Base-by-base conservation (phyloP, 2,113 vertebrate genomes). In the Oreotrochilus melanogaster region DNA sequence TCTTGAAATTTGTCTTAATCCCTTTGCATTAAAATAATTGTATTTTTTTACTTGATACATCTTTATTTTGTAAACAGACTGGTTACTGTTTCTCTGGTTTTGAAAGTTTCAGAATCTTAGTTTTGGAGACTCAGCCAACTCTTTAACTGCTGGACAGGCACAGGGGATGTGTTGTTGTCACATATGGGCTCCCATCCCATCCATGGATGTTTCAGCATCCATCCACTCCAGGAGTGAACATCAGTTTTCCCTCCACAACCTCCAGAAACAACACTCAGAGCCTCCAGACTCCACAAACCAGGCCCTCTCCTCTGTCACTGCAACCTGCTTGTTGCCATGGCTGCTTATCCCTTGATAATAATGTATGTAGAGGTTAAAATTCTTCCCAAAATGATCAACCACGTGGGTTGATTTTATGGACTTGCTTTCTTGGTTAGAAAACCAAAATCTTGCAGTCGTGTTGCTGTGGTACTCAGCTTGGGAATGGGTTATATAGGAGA, bases 91-190 rank as follows among this genome's bases (percentile, higher is more conserved):
- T 48, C 56, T 61, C 35, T 73, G 62, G 37, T 50, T 96, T 93
- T 93, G 93, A 27, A 88, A 57, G 30, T 27, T 67, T 11, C 8
- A 45, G 13, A 7, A 4, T 8, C 17, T 30, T 10, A 5, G 14
- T 58, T 17, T 11, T 31, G 51, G 76, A 80, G 28, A 9, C 18
- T 53, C 18, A 14, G 48, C 43, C 33, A 3, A 18, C 5, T 5
- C 0, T 9, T 24, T n/a, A 48, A 33, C 17, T 37, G 71, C 82
- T 57, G 62, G 70, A 4, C 12, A 24, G 51, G 56, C 8, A 4
- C 0, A 0, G 31, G 39, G 47, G 47, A 6, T 7, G 25, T 35
- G 15, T 14, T 1, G 1, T 45, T 33, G 8, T 8, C 47, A 14
- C 4, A 2, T 3, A 0, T 0, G 4, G 50, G 19, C 25, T 65